Evolutionary conservation across 2,797 vertebrate genomes (phyloP).

Genomic region (Numenius phaeopus): DNA sequence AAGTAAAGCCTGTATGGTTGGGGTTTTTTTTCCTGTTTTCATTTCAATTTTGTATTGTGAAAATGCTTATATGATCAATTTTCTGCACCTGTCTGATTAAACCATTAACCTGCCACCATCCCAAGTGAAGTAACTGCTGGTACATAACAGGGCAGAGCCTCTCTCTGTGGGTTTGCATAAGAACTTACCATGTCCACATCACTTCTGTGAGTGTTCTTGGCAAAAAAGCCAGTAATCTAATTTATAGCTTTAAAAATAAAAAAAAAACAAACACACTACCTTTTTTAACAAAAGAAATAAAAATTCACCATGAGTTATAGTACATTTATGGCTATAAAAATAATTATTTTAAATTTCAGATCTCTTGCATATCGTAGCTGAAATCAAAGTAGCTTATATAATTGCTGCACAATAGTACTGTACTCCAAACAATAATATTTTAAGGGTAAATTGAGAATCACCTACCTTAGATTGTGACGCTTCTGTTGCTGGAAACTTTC

Average conservation of each 20-base stretch:
- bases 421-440: rapidly evolving
- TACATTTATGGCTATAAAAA: not conserved
- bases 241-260: not conserved
- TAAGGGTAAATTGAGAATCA: not conserved
- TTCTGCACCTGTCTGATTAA: not conserved
- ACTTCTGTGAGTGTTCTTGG: not conserved
- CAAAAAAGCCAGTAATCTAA: not conserved
- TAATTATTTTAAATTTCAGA: not conserved
- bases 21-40: rapidly evolving
- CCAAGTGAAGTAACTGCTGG: not conserved
- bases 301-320: not conserved
- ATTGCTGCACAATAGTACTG: not conserved
- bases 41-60: not conserved
- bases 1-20: rapidly evolving
- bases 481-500: not conserved
- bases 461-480: not conserved
- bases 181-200: rapidly evolving
- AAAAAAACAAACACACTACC: not conserved
- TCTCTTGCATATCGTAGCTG: rapidly evolving
- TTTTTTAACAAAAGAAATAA: too few species aligned
- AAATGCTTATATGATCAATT: not conserved
- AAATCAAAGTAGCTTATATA: not conserved
- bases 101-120: not conserved
- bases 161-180: not conserved
- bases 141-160: not conserved